Evolutionary conservation across 2,888 invertebrate genomes (phyloP), one percentile per base, ranked within the genome.

Genomic region (Linyphia triangularis): DNA sequence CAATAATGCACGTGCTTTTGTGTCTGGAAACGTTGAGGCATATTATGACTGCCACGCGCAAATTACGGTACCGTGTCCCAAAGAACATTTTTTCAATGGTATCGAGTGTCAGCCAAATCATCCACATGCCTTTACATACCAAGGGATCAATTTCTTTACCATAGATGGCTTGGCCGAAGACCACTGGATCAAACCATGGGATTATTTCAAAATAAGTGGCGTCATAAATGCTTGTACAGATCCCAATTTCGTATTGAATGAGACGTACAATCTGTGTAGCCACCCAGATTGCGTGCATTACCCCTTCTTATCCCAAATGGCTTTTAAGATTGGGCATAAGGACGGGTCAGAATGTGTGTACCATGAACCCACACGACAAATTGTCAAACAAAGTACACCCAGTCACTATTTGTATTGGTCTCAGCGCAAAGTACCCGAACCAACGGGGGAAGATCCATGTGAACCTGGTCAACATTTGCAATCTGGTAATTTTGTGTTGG

Each of bases 401-500:
- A n/a, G n/a, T n/a, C 30, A 6, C 4, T 30, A 7, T 13, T 19
- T 30, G 24, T 81, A 22, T n/a, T 81, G 81, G 81, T 16, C 69
- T 0, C 81, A 81, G 24, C 10, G 81, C 7, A 1, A 2, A 26
- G 13, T 22, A 0, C 5, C 26, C 28, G n/a, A 75, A 6, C 5
- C 24, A 0, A n/a, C 30, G n/a, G 16, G 13, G 10, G 26, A 4
- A 0, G 2, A 28, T 1, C 9, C 10, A 0, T 70, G 81, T n/a
- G 2, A 0, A 5, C 69, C 69, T 0, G 82, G 81, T 2, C 22
- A 59, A 24, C 10, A 59, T 0, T 0, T 81, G 4, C 59, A 59
- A 37, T 37, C 81, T 24, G 81, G 81, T 16, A n/a, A 81, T 30
- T 81, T 81, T 57, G n/a, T 81, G 0, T 26, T 65, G 16, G 81